These are phyloP conservation scores for Drosophila bifasciata DNA, from an alignment of 1,140 invertebrate genomes.

Conservation along the genomic window DNA sequence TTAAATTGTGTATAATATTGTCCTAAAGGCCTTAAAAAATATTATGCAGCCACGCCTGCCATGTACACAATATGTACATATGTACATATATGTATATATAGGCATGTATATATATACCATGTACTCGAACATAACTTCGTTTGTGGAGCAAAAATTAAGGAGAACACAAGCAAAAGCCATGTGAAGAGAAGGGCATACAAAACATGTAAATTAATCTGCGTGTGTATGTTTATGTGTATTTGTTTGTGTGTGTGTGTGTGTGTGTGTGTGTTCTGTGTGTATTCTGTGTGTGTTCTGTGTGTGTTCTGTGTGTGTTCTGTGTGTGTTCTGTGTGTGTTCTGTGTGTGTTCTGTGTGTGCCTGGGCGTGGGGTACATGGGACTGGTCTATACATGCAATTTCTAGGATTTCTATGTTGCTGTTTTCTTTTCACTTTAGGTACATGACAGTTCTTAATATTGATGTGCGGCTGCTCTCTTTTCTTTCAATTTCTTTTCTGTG, in stretches of 20 bases:
- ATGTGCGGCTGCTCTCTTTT: slow-evolving; percentile 24
- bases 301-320: not conserved
- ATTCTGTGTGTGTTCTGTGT: slow-evolving; percentile 7
- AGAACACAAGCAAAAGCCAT: slow-evolving; percentile 77
- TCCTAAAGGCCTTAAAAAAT: slow-evolving; percentile 78
- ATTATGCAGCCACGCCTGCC: slow-evolving; percentile 45
- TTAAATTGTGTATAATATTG: slow-evolving; percentile 74
- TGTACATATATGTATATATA: slow-evolving; percentile 18
- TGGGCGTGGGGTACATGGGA: not conserved
- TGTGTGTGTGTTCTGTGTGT: not conserved
- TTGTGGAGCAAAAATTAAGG: slow-evolving; percentile 57
- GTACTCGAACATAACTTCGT: slow-evolving; percentile 55
- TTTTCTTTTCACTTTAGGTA: slow-evolving; percentile 44
- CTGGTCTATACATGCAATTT: slow-evolving; percentile 29
- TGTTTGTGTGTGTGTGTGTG: slow-evolving; percentile 8
- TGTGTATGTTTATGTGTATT: slow-evolving; percentile 14
- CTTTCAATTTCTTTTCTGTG: not conserved
- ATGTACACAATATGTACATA: slow-evolving; percentile 20
- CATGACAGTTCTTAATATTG: slow-evolving; percentile 51
- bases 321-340: not conserved
- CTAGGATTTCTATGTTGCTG: slow-evolving; percentile 21
- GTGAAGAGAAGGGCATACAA: slow-evolving; percentile 52
- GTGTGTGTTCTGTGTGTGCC: not conserved
- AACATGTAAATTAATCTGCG: slow-evolving; percentile 47
- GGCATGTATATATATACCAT: slow-evolving; percentile 26